These are phyloP conservation scores for Heterotilapia buettikoferi DNA, from an alignment of 2,113 vertebrate genomes.

Conservation along the genomic window DNA sequence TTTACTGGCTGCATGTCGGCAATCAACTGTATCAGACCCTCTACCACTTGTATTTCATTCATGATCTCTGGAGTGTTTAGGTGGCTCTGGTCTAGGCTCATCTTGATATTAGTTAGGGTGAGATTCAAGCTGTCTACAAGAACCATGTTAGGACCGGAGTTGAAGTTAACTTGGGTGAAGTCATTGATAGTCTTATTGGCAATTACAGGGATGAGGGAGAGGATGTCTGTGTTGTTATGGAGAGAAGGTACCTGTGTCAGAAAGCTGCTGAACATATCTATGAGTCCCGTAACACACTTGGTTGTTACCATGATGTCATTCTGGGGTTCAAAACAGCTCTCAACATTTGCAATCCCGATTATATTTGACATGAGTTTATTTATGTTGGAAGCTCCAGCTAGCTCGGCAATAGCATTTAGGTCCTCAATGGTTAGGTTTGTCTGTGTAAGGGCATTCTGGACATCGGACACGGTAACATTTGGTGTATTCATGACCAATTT, in stretches of 20 bases:
- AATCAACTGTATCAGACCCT: slow-evolving; percentile 49
- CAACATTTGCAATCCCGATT: slow-evolving; percentile 18
- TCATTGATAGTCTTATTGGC: slow-evolving; percentile 24
- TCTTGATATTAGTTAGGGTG: slow-evolving; percentile 48
- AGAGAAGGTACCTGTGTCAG: slow-evolving; percentile 43
- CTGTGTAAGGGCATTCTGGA: slow-evolving; percentile 48
- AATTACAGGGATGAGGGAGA: slow-evolving; percentile 40
- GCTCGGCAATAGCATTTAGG: slow-evolving; percentile 26
- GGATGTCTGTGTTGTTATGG: slow-evolving; percentile 7
- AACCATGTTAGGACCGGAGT: background rate
- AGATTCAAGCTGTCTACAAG: slow-evolving; percentile 12
- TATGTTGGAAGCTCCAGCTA: slow-evolving; percentile 28
- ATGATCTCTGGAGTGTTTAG: slow-evolving; percentile 50
- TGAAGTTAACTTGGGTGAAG: background rate
- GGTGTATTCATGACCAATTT: slow-evolving; percentile 15
- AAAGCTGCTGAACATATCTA: slow-evolving; percentile 31
- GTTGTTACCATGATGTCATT: background rate
- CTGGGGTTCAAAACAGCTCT: slow-evolving; percentile 49
- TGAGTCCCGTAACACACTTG: slow-evolving; percentile 47
- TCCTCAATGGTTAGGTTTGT: slow-evolving; percentile 60
- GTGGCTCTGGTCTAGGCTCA: slow-evolving; percentile 43
- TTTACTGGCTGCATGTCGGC: slow-evolving; percentile 17
- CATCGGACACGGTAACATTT: slow-evolving; percentile 30
- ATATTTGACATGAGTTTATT: slow-evolving; percentile 36
- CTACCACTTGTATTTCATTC: slow-evolving; percentile 57